A percentile compares a stretch with the other conserved stretches of the same genome.
Evolutionary conservation across 2,888 invertebrate species (phyloP).

Genomic region (Lithophane semibrunnea): DNA sequence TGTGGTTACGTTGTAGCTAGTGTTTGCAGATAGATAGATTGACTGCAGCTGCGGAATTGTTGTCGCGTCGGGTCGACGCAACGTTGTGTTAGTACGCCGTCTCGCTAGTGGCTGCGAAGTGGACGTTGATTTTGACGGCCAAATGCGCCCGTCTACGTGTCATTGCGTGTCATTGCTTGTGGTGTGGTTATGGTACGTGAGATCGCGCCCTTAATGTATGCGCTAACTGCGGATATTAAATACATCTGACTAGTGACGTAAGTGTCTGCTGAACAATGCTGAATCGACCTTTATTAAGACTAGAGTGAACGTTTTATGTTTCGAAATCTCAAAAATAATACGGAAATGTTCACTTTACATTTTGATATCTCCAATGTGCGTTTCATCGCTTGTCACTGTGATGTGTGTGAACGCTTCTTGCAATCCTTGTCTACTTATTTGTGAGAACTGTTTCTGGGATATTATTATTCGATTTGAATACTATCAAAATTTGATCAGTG

Average conservation of each 20-base stretch:
- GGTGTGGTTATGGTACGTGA: background rate
- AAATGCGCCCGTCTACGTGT: background rate
- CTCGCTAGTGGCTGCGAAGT: background rate
- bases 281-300: conserved; percentile 69
- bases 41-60: too few relatives aligned
- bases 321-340: conserved; percentile 69
- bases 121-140: background rate
- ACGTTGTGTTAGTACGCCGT: background rate
- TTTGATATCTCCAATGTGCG: conserved; percentile 53
- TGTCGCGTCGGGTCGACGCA: too few relatives aligned
- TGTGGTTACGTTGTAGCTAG: background rate
- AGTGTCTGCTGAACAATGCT: conserved; percentile 24
- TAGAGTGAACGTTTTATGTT: conserved; percentile 67
- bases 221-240: conserved; percentile 30
- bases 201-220: background rate
- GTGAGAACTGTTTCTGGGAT: background rate
- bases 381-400: conserved; percentile 45
- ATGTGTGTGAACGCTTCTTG: conserved; percentile 23
- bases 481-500: background rate
- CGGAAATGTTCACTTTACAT: conserved; percentile 58
- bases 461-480: background rate
- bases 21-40: too few relatives aligned
- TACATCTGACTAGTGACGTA: conserved; percentile 60
- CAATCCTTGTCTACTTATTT: conserved; percentile 29
- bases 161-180: too few relatives aligned